These are phyloP conservation scores for Aphelocoma coerulescens DNA, from an alignment of 2,113 vertebrate species.

Conservation along the genomic window DNA sequence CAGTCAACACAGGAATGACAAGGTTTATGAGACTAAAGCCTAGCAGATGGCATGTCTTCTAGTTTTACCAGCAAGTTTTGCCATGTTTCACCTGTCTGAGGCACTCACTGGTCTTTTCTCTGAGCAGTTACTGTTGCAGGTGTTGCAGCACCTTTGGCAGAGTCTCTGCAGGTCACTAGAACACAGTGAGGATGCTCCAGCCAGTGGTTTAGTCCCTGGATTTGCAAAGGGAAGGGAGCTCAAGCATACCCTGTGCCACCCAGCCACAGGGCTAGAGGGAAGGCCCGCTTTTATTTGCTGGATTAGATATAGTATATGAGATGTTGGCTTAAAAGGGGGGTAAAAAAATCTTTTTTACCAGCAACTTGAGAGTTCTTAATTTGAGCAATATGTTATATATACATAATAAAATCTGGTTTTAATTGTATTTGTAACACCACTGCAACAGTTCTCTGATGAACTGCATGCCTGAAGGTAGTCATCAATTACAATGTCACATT, in stretches of 20 bases:
- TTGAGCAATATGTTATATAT: not conserved
- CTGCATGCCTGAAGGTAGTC: not conserved
- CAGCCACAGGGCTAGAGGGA: not conserved
- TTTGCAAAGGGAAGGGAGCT: not conserved
- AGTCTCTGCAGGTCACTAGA: not conserved
- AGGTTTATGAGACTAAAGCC: not conserved
- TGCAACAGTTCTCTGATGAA: not conserved
- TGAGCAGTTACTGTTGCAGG: not conserved
- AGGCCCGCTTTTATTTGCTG: not conserved
- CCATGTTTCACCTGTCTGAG: not conserved
- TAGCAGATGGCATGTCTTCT: not conserved
- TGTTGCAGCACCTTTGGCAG: not conserved
- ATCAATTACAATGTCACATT: not conserved
- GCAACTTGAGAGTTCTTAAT: not conserved
- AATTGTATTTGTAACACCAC: not conserved
- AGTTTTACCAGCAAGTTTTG: not conserved
- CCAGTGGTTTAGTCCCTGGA: not conserved
- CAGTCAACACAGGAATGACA: not conserved
- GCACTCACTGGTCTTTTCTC: not conserved
- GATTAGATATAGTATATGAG: fast-evolving
- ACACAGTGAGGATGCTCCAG: not conserved
- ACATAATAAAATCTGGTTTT: not conserved
- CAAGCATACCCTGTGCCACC: not conserved
- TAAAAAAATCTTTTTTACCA: not conserved
- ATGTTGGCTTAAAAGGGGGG: not conserved